Base-by-base conservation (phyloP, 2,113 vertebrate genomes). In the Thermophis baileyi region DNA sequence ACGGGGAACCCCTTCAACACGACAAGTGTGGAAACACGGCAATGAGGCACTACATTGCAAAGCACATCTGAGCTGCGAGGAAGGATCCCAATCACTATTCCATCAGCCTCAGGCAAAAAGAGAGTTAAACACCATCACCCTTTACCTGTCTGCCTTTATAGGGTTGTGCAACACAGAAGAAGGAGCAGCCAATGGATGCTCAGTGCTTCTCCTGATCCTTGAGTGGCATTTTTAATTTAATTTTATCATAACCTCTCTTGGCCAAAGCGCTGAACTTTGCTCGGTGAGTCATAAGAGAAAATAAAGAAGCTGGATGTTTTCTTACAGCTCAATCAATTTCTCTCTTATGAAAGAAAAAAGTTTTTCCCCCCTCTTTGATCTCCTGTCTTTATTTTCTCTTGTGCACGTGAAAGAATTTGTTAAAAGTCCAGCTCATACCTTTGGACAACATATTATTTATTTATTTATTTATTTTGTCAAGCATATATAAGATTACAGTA, bases 301-400 rank as follows among this genome's bases (percentile, higher is more conserved):
- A 96, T 85, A 95, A 94, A 96, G 60, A 16, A 87, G 50, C 69
- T 18, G 30, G 63, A 91, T 44, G 88, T 89, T 94, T 94, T 93
- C 57, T 96, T 85, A 51, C 25, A 44, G 74, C 91, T 47, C 57
- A 91, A n/a, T 69, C 40, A 20, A 47, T 49, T 57, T 88, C 18
- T 46, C 87, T 90, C 47, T 92, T 94, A 57, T n/a, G 57, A 85
- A 85, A 85, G 74, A 57, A 60, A 89, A 30, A 54, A 16, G 50
- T 49, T 50, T 3, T 20, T 35, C 57, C 9, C 2, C 25, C 2
- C 57, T 18, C 53, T 88, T 50, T 44, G 69, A 93, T 2, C 6
- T 60, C 16, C 93, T 95, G 40, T 40, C 55, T 55, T 85, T 93
- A n/a, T 30, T 89, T 85, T 47, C 20, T 18, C 18, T 22, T 85